phyloP scores from a whole-genome alignment of 2,888 invertebrate species.

The Teleogryllus oceanicus region DNA sequence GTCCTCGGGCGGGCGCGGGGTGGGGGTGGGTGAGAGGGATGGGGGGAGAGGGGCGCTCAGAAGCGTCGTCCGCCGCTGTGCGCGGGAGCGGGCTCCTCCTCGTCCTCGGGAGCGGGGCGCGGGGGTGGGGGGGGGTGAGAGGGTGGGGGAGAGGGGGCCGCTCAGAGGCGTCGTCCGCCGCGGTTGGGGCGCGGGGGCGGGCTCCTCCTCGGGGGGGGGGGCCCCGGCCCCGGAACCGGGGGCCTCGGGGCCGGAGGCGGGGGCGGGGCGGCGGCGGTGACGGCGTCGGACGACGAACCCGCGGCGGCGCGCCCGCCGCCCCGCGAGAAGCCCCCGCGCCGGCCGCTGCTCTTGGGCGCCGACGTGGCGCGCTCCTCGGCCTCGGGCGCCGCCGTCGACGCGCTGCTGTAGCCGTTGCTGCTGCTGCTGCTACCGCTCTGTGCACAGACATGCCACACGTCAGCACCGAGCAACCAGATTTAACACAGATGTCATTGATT shows the following conservation, averaged over 20 bases:
- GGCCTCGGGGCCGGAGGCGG: too few relatives aligned
- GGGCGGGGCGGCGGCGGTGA: slow-evolving; percentile 26
- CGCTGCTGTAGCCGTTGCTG: background rate
- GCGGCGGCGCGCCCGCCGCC: slow-evolving; percentile 28
- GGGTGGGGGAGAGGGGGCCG: too few relatives aligned
- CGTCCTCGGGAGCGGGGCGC: background rate
- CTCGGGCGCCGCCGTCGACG: background rate
- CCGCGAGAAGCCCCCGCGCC: slow-evolving; percentile 27
- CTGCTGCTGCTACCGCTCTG: background rate
- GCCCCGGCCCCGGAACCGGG: too few relatives aligned
- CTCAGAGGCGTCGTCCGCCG: slow-evolving; percentile 27
- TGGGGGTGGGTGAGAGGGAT: too few relatives aligned
- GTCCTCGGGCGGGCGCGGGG: too few relatives aligned
- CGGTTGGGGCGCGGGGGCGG: slow-evolving; percentile 28
- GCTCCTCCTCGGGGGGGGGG: slow-evolving; percentile 27
- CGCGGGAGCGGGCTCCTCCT: background rate
- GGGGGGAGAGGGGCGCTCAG: background rate
- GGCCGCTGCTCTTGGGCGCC: slow-evolving; percentile 26
- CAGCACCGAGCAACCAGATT: too few relatives aligned
- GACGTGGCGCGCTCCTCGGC: slow-evolving; percentile 12
- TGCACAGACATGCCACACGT: background rate
- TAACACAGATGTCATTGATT: too few relatives aligned
- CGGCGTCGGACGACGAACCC: slow-evolving; percentile 31
- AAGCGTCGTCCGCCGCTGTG: slow-evolving; percentile 29
- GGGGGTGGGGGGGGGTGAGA: too few relatives aligned